Evolutionary conservation across 2,797 vertebrate genomes (phyloP), one percentile per base, ranked within the genome.

Genomic region (Enoplosus armatus): DNA sequence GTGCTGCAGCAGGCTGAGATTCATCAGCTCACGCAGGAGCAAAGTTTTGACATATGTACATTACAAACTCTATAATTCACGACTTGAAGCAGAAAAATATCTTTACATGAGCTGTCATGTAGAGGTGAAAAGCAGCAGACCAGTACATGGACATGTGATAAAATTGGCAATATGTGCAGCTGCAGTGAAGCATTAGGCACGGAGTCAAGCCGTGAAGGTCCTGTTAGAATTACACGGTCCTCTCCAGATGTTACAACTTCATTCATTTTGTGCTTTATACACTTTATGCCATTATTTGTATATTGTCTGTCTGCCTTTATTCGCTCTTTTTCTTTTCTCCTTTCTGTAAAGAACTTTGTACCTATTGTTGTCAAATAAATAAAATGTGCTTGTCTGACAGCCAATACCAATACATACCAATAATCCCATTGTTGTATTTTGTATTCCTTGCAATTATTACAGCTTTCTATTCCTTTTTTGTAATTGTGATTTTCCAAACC

Each of bases 91-190:
- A 65, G 45, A 51, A 26, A 26, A 39, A 65, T 12, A 14, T 12
- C 5, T 6, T 37, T 33, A 31, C 29, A 35, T 2, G 2, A 55
- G 6, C n/a, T 59, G 26, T 43, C 73, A 75, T 66, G 53, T 22
- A 41, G 43, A 58, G 24, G 39, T 64, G 27, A 60, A 65, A 59
- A 33, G 20, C 11, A 48, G 3, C 29, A 65, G 22, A 75, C 37
- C 50, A 47, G 33, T 18, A 33, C 8, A 53, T 53, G 14, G 15
- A 27, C 51, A 16, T 53, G 48, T 55, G 37, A 35, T 54, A 54
- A 54, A 68, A 41, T 15, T 43, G 26, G 35, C 66, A 56, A 15
- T 27, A 33, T 58, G 26, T 55, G 50, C 50, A 55, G 39, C 53
- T 69, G 53, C 12, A 26, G 27, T 24, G 54, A 68, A 43, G 37